Conservation (phyloP, 2,113 vertebrate species). For the Solenodon paradoxus region DNA sequence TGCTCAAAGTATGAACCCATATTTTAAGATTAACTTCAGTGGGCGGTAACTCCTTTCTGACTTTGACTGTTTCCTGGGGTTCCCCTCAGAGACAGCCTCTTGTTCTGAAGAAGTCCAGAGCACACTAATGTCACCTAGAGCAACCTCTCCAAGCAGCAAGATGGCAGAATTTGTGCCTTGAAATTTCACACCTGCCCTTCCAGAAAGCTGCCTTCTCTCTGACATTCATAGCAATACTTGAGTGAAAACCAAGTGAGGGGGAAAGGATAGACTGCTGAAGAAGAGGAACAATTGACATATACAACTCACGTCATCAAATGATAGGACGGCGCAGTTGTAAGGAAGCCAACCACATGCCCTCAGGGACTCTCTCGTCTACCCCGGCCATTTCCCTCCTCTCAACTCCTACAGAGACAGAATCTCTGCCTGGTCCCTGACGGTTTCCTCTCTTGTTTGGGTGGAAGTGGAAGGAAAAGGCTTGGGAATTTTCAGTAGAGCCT, state of each 20-base stretch:
- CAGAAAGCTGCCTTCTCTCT: background rate
- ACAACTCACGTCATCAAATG: too few relatives aligned
- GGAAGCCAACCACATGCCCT: accelerated
- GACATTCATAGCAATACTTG: too few relatives aligned
- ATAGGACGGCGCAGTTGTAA: background rate
- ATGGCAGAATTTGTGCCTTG: background rate
- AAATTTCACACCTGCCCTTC: background rate
- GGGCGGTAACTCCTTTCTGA: background rate
- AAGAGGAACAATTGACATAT: too few relatives aligned
- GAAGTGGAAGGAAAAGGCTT: background rate
- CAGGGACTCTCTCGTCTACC: background rate
- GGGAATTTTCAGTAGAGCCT: background rate
- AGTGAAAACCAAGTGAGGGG: background rate
- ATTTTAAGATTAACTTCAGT: background rate
- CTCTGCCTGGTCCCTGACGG: background rate
- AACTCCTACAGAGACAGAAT: background rate
- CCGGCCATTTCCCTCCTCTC: background rate
- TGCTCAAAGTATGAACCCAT: background rate
- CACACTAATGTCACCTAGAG: background rate
- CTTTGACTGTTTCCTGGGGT: background rate
- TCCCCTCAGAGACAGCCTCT: background rate
- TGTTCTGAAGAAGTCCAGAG: background rate
- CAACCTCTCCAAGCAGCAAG: background rate
- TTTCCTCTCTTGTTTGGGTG: background rate
- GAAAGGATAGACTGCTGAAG: too few relatives aligned